phyloP scores from a whole-genome alignment of 2,113 vertebrate species.

The Ailuropoda melanoleuca region DNA sequence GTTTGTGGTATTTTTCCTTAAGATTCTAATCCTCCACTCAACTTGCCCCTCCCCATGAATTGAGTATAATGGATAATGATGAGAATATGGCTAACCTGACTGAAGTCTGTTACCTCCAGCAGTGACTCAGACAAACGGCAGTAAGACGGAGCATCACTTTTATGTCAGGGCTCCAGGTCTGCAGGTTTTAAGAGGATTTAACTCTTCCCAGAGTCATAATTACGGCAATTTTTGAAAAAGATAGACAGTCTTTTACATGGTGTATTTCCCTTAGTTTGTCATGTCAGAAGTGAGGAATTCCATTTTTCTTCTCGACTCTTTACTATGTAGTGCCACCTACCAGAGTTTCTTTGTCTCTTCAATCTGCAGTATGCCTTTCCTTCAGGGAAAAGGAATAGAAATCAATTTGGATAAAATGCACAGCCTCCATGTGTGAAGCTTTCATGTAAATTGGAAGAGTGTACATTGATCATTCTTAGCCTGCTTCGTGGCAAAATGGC shows the following conservation, averaged over 20 bases:
- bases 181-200: not conserved
- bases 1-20: constrained; percentile 16
- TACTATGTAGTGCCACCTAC: not conserved
- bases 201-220: not conserved
- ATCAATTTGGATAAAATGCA: not conserved
- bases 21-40: not conserved
- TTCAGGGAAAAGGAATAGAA: not conserved
- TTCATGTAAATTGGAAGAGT: not conserved
- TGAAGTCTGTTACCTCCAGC: not conserved
- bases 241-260: not conserved
- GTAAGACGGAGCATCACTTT: not conserved
- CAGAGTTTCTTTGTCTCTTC: not conserved
- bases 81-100: not conserved
- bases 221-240: not conserved
- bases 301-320: not conserved
- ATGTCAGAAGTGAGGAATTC: not conserved
- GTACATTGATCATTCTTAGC: not conserved
- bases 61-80: constrained; percentile 9
- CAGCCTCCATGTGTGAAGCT: not conserved
- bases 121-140: not conserved
- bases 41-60: not conserved
- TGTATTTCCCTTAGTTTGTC: not conserved
- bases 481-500: not conserved
- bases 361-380: not conserved
- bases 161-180: not conserved